These are phyloP conservation scores for Alethe castanea DNA, from an alignment of 2,113 vertebrate species.

Conservation along the genomic window DNA sequence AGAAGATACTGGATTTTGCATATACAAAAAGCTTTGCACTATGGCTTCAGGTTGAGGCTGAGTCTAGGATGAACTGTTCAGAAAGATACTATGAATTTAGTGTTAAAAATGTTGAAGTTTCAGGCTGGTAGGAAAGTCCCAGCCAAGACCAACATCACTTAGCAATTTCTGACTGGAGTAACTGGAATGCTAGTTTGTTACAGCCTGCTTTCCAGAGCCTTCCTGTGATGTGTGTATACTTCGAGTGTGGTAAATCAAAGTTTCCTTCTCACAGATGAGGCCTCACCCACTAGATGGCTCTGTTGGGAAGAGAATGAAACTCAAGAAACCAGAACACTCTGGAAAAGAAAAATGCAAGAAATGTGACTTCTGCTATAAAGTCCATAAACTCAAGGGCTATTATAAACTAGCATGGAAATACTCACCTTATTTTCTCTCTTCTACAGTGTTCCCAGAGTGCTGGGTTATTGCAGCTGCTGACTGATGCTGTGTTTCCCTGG, in stretches of 20 bases:
- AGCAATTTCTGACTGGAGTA: neutral
- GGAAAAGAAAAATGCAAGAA: neutral
- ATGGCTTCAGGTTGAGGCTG: neutral
- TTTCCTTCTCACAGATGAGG: neutral
- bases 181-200: neutral
- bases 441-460: neutral
- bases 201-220: neutral
- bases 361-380: neutral
- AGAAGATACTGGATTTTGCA: neutral
- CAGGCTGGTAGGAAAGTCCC: neutral
- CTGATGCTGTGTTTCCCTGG: neutral
- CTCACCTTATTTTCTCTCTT: neutral
- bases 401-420: neutral
- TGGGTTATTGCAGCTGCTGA: neutral
- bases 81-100: neutral
- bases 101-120: neutral
- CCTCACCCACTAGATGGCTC: slow-evolving; percentile 34
- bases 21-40: neutral
- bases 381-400: neutral
- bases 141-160: neutral
- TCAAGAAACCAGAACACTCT: neutral
- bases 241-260: neutral
- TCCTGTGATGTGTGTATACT: rapidly evolving
- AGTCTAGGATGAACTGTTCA: neutral
- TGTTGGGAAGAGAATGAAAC: neutral